Evolutionary conservation across 30 jellyfish, hydroid and myxozoan genomes (phyloP), one percentile per base, ranked within the genome.

Genomic region (Hydractinia echinata): DNA sequence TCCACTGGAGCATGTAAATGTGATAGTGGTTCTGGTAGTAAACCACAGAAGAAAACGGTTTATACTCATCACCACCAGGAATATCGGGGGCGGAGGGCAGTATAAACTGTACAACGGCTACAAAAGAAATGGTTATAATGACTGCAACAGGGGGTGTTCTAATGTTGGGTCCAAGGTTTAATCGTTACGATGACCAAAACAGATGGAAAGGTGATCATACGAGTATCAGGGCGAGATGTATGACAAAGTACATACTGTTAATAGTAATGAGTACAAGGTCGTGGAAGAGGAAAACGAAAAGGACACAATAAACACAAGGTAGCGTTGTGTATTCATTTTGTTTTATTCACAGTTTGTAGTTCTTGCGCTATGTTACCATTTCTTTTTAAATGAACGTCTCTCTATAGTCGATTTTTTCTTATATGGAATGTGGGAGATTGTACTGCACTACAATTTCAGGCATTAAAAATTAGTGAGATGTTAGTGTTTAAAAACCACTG

Each of bases 91-190:
- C n/a, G 30, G 61, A 9, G 61, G 81, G n/a, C 61, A 20, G 55
- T 71, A 71, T 50, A 71, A 71, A 50, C 10, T 30, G 44, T 30
- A 10, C 81, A 71, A 54, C 30, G 30, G 51, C 81, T 19, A 71
- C 81, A 71, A 71, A 60, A 71, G 81, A 15, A 71, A 71, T 52
- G 81, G 81, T 30, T 71, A 71, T 15, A n/a, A 48, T 8, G 81
- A 71, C 51, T 71, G 81, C 61, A 71, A 64, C 44, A 30, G 69
- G 50, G 60, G 67, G 7, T 71, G 60, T 20, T 58, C n/a, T 9
- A 19, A 30, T 30, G 81, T 71, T 58, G 81, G 81, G 44, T n/a
- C 81, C 81, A 11, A 30, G 81, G 66, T 71, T 71, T 58, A 71
- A 49, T 58, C 55, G 81, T 5, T 71, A 71, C 50, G 81, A 71